A percentile compares a stretch with the other conserved stretches of the same genome.
Conservation (phyloP, 2,888 invertebrate genomes). For the Hypomecis atomaria region DNA sequence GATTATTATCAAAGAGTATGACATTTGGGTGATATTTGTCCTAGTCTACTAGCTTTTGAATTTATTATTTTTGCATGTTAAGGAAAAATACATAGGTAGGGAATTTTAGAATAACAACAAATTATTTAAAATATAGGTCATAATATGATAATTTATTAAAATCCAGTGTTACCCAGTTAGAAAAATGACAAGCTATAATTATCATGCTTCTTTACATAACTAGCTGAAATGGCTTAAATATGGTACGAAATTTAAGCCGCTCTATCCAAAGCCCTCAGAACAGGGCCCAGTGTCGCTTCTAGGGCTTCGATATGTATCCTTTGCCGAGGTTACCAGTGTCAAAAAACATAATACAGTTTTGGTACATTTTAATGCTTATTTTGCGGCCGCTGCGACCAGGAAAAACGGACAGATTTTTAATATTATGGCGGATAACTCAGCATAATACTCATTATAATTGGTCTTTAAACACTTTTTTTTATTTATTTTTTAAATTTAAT, state of each 20-base stretch:
- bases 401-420: not conserved
- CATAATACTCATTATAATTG: too few relatives aligned
- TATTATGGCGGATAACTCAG: too few relatives aligned
- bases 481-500: too few relatives aligned
- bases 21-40: too few relatives aligned
- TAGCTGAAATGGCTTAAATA: slow-evolving; percentile 67
- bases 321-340: slow-evolving; percentile 48
- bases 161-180: slow-evolving; percentile 18
- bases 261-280: slow-evolving; percentile 64
- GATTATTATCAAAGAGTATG: too few relatives aligned
- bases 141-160: not conserved
- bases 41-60: too few relatives aligned
- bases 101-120: too few relatives aligned
- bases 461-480: too few relatives aligned
- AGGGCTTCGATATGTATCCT: slow-evolving; percentile 57
- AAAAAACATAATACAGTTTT: slow-evolving; percentile 38
- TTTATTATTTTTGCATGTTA: too few relatives aligned
- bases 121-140: too few relatives aligned
- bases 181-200: slow-evolving; percentile 64
- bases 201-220: slow-evolving; percentile 64
- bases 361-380: slow-evolving; percentile 13
- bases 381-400: not conserved
- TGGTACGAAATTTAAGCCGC: slow-evolving; percentile 70
- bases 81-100: too few relatives aligned
- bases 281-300: slow-evolving; percentile 60